Evolutionary conservation across 2,888 invertebrate species (phyloP).

Genomic region (Alitta virens): DNA sequence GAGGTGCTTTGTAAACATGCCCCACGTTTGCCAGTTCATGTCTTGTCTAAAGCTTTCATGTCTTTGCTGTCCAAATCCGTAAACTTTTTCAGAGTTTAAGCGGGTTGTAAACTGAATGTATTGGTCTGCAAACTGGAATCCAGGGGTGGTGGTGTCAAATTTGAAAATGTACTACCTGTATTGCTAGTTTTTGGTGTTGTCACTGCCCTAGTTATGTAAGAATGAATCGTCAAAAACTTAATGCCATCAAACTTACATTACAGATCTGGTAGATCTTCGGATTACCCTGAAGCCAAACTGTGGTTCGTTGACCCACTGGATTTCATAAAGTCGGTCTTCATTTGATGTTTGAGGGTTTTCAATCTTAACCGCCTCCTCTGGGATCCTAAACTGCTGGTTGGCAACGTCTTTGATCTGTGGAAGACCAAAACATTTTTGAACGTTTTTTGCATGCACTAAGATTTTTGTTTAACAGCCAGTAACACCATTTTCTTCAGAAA

Average conservation of each 20-base stretch:
- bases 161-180: too few relatives aligned
- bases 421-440: too few relatives aligned
- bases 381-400: not conserved
- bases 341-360: not conserved
- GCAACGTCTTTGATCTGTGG: constrained; percentile 8
- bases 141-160: constrained; percentile 35
- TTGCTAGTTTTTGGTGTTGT: too few relatives aligned
- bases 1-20: constrained; percentile 44
- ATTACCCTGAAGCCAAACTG: constrained; percentile 35
- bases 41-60: constrained; percentile 39
- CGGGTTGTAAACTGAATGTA: constrained; percentile 41
- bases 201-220: too few relatives aligned
- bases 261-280: constrained; percentile 31
- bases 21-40: constrained; percentile 44
- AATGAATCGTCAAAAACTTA: too few relatives aligned
- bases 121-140: constrained; percentile 39
- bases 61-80: constrained; percentile 49
- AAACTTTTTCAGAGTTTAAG: constrained; percentile 35
- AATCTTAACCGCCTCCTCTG: constrained; percentile 10
- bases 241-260: constrained; percentile 27
- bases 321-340: constrained; percentile 8
- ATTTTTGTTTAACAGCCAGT: too few relatives aligned
- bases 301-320: constrained; percentile 15
- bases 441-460: too few relatives aligned
- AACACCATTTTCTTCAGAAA: too few relatives aligned